A percentile compares a stretch with the other conserved stretches of the same genome.
These are phyloP conservation scores for Pectinophora gossypiella DNA, from an alignment of 1,140 invertebrate species.

Conservation along the genomic window DNA sequence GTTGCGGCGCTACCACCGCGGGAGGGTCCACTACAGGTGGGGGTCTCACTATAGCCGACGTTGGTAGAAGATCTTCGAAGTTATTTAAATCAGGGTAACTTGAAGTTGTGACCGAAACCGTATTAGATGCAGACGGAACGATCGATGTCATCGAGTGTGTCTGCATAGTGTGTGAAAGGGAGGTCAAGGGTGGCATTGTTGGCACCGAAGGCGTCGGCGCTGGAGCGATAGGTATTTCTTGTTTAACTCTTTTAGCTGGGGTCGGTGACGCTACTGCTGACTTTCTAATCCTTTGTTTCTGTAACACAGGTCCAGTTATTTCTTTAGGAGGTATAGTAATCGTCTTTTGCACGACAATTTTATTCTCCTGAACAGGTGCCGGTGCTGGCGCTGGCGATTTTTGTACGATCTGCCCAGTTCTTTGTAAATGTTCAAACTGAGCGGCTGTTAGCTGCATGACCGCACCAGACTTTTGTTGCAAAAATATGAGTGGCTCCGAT, in stretches of 20 bases:
- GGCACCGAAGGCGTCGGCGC: slow-evolving; percentile 11
- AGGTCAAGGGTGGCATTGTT: slow-evolving; percentile 22
- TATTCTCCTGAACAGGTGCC: slow-evolving; percentile 43
- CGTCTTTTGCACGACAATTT: slow-evolving; percentile 59
- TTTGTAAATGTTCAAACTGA: slow-evolving; percentile 69
- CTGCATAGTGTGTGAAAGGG: slow-evolving; percentile 24
- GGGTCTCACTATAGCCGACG: slow-evolving; percentile 49
- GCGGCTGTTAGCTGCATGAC: slow-evolving; percentile 67
- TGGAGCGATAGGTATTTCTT: slow-evolving; percentile 40
- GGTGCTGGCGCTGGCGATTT: slow-evolving; percentile 36
- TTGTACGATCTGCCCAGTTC: slow-evolving; percentile 65
- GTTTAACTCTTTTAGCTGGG: slow-evolving; percentile 51
- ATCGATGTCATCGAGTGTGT: slow-evolving; percentile 9
- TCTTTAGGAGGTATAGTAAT: slow-evolving; percentile 44
- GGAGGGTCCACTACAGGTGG: slow-evolving; percentile 10
- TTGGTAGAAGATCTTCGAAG: slow-evolving; percentile 61
- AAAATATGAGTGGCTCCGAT: slow-evolving; percentile 56
- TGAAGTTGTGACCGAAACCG: slow-evolving; percentile 22
- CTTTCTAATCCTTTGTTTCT: slow-evolving; percentile 47
- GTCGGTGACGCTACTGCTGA: slow-evolving; percentile 29
- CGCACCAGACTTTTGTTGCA: slow-evolving; percentile 63
- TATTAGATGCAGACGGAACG: slow-evolving; percentile 28
- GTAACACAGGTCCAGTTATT: slow-evolving; percentile 20
- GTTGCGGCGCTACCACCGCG: slow-evolving; percentile 15
- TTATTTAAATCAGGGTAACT: slow-evolving; percentile 56